Evolutionary conservation across 2,113 vertebrate genomes (phyloP).

Genomic region (Orthonyx spaldingii): DNA sequence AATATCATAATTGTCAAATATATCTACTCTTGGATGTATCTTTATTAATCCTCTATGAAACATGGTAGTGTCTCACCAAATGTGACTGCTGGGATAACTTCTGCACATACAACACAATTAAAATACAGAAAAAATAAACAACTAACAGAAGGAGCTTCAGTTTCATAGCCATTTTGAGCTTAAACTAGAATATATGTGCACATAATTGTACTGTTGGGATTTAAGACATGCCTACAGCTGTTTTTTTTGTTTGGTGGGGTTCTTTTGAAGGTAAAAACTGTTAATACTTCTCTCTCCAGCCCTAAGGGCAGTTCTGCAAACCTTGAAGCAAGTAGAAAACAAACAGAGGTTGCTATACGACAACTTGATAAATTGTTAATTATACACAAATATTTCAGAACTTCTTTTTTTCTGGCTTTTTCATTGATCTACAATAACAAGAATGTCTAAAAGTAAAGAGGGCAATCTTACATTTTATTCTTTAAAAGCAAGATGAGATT

Average conservation of each 20-base stretch:
- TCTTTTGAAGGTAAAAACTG: not conserved
- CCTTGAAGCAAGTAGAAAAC: not conserved
- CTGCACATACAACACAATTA: not conserved
- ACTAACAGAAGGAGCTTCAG: not conserved
- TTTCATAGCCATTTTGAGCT: not conserved
- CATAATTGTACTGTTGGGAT: not conserved
- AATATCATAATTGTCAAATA: not conserved
- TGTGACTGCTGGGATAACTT: not conserved
- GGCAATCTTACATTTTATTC: slow-evolving; percentile 35
- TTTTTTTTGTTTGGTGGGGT: not conserved
- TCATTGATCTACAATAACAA: slow-evolving; percentile 12
- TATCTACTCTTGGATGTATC: not conserved
- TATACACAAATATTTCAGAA: not conserved
- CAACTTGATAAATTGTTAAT: slow-evolving; percentile 34
- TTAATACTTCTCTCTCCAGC: not conserved
- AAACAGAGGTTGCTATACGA: not conserved
- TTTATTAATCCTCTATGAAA: not conserved
- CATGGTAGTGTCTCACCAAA: not conserved
- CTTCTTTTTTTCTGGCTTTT: not conserved
- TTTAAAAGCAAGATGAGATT: slow-evolving; percentile 47
- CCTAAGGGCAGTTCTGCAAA: not conserved
- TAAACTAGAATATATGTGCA: not conserved
- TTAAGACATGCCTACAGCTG: not conserved
- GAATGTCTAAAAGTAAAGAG: slow-evolving; percentile 5
- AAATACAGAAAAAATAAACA: not conserved